phyloP scores from a whole-genome alignment of 1,140 invertebrate species.

The Brachionus sp. region DNA sequence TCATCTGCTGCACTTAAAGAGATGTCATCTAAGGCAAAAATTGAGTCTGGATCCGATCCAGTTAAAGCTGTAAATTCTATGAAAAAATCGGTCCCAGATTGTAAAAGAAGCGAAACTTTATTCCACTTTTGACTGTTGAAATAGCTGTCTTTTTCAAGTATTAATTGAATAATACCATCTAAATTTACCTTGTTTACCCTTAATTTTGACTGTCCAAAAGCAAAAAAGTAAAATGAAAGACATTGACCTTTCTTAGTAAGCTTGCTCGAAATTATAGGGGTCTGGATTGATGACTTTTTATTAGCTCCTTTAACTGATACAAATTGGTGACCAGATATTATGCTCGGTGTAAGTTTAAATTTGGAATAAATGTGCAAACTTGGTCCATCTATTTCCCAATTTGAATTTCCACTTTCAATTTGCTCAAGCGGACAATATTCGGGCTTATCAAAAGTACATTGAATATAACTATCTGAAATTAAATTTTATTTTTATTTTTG shows the following conservation, averaged over 20 bases:
- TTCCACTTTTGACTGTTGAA: neutral
- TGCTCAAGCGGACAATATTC: constrained; percentile 29
- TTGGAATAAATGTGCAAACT: neutral
- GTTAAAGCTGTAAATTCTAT: neutral
- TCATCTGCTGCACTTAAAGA: neutral
- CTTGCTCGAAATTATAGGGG: neutral
- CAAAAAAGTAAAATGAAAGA: neutral
- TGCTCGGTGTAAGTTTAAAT: neutral
- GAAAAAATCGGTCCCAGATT: constrained; percentile 1
- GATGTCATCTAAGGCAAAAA: constrained; percentile 14
- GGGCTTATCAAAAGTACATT: constrained; percentile 14
- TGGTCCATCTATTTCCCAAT: constrained; percentile 16
- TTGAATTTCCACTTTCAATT: constrained; percentile 22
- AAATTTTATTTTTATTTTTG: neutral
- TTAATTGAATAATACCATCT: neutral
- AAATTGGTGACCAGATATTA: neutral
- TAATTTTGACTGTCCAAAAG: neutral
- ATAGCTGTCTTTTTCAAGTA: neutral
- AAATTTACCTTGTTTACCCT: constrained; percentile 11
- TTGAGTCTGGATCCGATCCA: neutral
- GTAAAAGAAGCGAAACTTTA: neutral
- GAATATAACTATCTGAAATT: neutral
- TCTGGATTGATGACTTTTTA: constrained; percentile 24
- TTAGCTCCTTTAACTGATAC: neutral
- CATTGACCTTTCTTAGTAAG: neutral